phyloP scores from a whole-genome alignment of 1,140 invertebrate species.

The Eufriesea mexicana region DNA sequence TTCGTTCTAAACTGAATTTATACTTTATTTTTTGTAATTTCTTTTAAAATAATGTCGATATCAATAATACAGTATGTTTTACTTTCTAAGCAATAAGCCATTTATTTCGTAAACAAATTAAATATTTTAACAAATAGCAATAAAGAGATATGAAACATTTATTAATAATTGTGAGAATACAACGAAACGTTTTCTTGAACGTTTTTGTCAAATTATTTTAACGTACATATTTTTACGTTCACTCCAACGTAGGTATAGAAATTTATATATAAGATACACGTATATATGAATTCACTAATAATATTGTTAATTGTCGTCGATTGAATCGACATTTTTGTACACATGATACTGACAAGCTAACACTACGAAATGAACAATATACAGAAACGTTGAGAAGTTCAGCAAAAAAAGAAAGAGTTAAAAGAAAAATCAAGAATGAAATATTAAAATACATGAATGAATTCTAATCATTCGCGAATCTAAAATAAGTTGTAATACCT shows the following conservation, averaged over 20 bases:
- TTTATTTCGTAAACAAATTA: neutral
- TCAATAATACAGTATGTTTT: neutral
- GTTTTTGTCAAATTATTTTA: neutral
- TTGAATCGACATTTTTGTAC: constrained; percentile 3
- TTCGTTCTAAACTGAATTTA: neutral
- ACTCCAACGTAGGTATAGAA: neutral
- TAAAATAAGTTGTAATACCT: neutral
- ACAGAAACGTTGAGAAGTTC: neutral
- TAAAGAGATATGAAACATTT: constrained; percentile 27
- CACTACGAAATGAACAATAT: neutral
- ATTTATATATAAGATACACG: neutral
- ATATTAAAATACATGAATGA: neutral
- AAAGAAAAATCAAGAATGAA: neutral
- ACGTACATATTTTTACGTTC: neutral
- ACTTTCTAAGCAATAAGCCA: neutral
- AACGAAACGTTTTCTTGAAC: neutral
- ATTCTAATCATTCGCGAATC: neutral
- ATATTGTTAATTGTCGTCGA: neutral
- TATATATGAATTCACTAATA: too few species aligned
- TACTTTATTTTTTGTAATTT: neutral
- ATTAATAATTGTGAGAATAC: constrained; percentile 26
- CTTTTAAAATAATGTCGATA: neutral
- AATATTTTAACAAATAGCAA: constrained; percentile 2
- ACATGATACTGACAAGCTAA: neutral
- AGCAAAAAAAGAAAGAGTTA: neutral